Conservation (phyloP, 2,888 invertebrate species). For the Volucella bombylans region DNA sequence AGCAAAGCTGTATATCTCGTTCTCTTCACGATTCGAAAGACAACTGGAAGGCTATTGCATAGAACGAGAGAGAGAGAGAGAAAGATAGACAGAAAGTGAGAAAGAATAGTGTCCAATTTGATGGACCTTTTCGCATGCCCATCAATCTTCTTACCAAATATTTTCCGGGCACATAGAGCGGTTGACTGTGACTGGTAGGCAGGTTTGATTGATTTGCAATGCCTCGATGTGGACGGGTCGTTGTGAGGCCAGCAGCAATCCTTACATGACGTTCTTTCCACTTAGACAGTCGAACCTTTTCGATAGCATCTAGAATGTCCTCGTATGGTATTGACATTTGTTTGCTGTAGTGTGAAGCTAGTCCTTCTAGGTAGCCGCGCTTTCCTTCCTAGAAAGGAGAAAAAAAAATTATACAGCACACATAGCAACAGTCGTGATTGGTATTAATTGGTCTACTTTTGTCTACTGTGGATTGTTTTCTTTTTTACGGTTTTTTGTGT, state of each 20-base stretch:
- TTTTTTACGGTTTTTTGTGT: conserved; percentile 3
- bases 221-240: conserved; percentile 80
- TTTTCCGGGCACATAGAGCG: conserved; percentile 95
- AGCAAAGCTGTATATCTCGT: conserved; percentile 94
- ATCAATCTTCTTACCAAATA: conserved; percentile 89
- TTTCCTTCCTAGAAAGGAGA: conserved; percentile 88
- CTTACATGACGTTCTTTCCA: conserved; percentile 83
- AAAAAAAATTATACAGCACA: conserved; percentile 61
- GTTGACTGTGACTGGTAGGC: conserved; percentile 91
- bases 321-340: conserved; percentile 94
- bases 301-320: conserved; percentile 92
- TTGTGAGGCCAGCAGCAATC: conserved; percentile 81
- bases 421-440: conserved; percentile 66
- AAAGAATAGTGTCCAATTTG: conserved; percentile 19
- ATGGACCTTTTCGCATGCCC: conserved; percentile 38
- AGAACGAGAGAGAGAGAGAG: conserved; percentile 6
- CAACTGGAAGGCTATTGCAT: conserved; percentile 91
- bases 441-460: conserved; percentile 38
- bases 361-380: conserved; percentile 92
- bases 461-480: conserved; percentile 16
- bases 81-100: conserved; percentile 2
- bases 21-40: conserved; percentile 94
- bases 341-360: conserved; percentile 93
- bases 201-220: conserved; percentile 84
- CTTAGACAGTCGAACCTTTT: conserved; percentile 88